Evolutionary conservation across 2,113 vertebrate genomes (phyloP).

Genomic region (Serinus canaria): DNA sequence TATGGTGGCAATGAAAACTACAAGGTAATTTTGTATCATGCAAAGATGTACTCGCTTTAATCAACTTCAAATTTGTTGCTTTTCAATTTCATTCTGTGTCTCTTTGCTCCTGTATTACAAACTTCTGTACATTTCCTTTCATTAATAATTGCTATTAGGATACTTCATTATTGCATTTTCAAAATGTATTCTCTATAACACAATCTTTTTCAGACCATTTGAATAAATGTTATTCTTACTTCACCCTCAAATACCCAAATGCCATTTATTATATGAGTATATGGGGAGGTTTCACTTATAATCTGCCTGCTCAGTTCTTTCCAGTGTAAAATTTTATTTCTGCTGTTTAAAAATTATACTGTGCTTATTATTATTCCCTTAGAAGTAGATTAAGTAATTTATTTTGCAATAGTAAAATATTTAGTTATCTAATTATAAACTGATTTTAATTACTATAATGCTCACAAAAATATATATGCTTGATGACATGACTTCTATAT

Average conservation of each 20-base stretch:
- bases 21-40: not conserved
- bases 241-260: not conserved
- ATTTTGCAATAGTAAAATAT: conserved; percentile 9
- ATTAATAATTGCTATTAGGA: not conserved
- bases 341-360: not conserved
- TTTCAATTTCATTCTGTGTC: not conserved
- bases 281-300: not conserved
- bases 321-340: not conserved
- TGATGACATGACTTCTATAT: not conserved
- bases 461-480: not conserved
- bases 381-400: conserved; percentile 7
- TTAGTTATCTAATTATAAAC: conserved; percentile 31
- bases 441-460: conserved; percentile 33
- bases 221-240: not conserved
- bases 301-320: not conserved
- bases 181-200: not conserved
- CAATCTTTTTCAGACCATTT: not conserved
- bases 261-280: not conserved
- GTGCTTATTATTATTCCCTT: not conserved
- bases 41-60: not conserved
- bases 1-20: not conserved
- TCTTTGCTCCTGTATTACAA: not conserved
- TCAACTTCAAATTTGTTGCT: not conserved
- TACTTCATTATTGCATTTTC: not conserved
- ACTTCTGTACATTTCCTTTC: not conserved